A percentile compares a stretch with the other conserved stretches of the same genome.
Conservation (phyloP, 2,797 vertebrate species). For the Halcyon chelicuti region DNA sequence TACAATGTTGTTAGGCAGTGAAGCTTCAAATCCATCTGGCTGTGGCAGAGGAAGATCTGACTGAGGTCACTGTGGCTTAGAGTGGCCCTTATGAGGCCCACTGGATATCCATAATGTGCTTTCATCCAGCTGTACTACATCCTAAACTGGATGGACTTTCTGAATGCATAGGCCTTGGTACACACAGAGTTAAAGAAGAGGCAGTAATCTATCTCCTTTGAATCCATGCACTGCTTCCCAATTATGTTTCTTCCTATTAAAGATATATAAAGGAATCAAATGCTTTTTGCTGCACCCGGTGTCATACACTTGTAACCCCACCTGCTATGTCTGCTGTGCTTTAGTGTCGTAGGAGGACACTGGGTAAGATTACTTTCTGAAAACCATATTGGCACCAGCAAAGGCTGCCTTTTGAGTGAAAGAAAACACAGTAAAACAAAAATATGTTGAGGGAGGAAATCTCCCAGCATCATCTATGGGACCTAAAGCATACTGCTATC, state of each 20-base stretch:
- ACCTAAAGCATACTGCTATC: background rate
- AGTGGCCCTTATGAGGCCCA: background rate
- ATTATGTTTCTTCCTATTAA: background rate
- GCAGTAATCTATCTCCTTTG: background rate
- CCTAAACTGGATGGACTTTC: background rate
- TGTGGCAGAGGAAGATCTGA: background rate
- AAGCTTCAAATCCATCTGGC: background rate
- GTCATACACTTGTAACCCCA: background rate
- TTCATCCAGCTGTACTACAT: background rate
- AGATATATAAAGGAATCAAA: background rate
- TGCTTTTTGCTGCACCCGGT: background rate
- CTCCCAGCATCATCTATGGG: background rate
- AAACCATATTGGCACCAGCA: background rate
- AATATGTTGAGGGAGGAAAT: background rate
- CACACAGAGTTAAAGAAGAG: background rate
- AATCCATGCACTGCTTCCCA: background rate
- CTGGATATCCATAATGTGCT: background rate
- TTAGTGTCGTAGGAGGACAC: background rate
- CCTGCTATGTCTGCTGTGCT: background rate
- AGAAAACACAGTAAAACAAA: background rate
- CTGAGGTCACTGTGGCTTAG: background rate
- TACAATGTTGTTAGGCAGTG: background rate
- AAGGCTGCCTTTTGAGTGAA: background rate
- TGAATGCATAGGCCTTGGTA: background rate
- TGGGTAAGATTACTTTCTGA: background rate